These are phyloP conservation scores for Spea hammondii DNA, from an alignment of 2,797 vertebrate species.

Conservation along the genomic window DNA sequence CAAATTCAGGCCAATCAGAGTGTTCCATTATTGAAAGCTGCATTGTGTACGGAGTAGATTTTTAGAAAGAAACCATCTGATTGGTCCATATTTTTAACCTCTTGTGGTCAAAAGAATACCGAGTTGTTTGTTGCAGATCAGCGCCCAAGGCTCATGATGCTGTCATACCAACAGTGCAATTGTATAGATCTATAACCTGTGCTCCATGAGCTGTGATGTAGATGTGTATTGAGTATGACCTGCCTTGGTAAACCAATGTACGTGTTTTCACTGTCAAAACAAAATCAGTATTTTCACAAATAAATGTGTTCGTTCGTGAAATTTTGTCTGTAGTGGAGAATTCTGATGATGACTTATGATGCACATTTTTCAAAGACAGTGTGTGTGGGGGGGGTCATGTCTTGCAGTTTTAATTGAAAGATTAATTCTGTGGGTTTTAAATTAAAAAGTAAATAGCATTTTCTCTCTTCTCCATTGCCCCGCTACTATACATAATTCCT, in stretches of 20 bases:
- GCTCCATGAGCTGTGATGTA: constrained; percentile 38
- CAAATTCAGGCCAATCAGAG: constrained; percentile 7
- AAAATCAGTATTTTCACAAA: constrained; percentile 53
- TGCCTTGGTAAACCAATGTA: constrained; percentile 1
- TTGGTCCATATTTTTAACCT: constrained; percentile 4
- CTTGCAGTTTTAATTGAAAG: not conserved
- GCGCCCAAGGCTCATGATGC: constrained; percentile 11
- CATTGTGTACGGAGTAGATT: not conserved
- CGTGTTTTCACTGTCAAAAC: constrained; percentile 38
- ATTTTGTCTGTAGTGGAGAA: constrained; percentile 9
- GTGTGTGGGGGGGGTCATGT: not conserved
- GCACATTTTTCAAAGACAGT: not conserved
- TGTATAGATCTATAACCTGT: constrained; percentile 37
- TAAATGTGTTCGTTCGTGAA: constrained; percentile 53
- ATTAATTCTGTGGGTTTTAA: no score
- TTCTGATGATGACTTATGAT: constrained; percentile 14
- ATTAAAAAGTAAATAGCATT: no score
- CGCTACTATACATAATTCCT: no score
- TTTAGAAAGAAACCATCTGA: constrained; percentile 5
- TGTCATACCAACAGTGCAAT: constrained; percentile 25
- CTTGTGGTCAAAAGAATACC: constrained; percentile 15
- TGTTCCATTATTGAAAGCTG: constrained; percentile 2
- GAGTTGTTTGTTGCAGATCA: constrained; percentile 16
- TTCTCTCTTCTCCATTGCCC: no score
- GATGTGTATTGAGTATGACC: constrained; percentile 41